Base-by-base conservation (phyloP, 2,888 invertebrate species). In the Nomada lathburiana region DNA sequence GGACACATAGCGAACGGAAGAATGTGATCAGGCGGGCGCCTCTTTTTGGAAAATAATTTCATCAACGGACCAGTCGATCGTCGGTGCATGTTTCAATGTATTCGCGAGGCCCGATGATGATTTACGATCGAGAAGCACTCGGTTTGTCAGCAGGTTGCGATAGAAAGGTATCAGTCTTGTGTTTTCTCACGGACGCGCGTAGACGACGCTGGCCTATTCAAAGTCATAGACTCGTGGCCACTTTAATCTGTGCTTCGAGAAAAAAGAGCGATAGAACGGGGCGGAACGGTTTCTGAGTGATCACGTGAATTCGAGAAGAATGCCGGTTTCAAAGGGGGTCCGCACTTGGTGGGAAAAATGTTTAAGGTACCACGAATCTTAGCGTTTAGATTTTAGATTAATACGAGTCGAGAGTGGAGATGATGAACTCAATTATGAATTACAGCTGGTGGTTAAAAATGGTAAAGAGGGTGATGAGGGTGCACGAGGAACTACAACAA, bases 101-200 rank as follows among this genome's bases (percentile, higher is more conserved):
- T 26, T 44, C 23, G 23, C 11, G 55, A 9, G 50, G 29, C 29
- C 26, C 67, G 74, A 68, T 74, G 55, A 63, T 75, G 68, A 78
- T 78, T 78, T 78, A 78, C 42, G 63, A 57, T 68, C 63, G 67
- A 55, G 78, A 78, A 75, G 63, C 42, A 26, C 47, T 20, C 26
- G 10, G 11, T 52, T 20, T 64, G 63, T 42, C 59, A 50, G 42
- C 50, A 26, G 47, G 67, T 78, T 67, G 20, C n/a, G 44, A 73
- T 0, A 42, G 52, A 26, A 44, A 26, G 68, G 26, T n/a, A 69
- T 60, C 11, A 47, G 65, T 5, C 44, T 7, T 16, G 62, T 67
- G 55, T 29, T 52, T 42, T 36, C 63, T 71, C 50, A 57, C 60
- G 23, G 36, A 36, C 29, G 29, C 29, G 29, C 5, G 7, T 29